A percentile compares a stretch with the other conserved stretches of the same genome.
Evolutionary conservation across 2,888 invertebrate species (phyloP).

Genomic region (Cataglyphis cursor): DNA sequence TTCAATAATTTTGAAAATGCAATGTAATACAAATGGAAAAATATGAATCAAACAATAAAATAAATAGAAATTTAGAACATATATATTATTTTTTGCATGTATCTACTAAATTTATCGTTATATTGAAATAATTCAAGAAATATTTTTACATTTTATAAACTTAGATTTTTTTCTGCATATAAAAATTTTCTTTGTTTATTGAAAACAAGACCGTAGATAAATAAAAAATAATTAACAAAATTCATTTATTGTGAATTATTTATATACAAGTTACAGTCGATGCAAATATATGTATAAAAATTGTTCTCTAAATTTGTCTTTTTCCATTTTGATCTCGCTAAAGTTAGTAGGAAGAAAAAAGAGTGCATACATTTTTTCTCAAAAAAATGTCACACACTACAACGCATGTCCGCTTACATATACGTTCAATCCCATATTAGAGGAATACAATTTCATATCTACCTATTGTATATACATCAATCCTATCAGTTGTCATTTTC

Average conservation of each 20-base stretch:
- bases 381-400: not conserved
- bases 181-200: not conserved
- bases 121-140: not conserved
- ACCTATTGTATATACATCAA: slow-evolving; percentile 4
- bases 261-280: not conserved
- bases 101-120: not conserved
- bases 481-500: not conserved
- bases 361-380: not conserved
- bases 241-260: not conserved
- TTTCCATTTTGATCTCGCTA: not conserved
- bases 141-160: not conserved
- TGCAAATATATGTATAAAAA: not conserved
- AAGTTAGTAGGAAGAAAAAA: slow-evolving; percentile 11
- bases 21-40: not conserved
- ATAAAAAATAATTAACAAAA: not conserved
- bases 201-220: not conserved
- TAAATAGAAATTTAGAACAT: not conserved
- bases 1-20: not conserved
- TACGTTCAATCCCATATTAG: slow-evolving; percentile 15
- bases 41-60: not conserved
- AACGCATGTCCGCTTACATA: not conserved
- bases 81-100: not conserved
- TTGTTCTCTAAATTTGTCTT: not conserved
- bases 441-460: slow-evolving; percentile 16
- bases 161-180: not conserved